Base-by-base conservation (phyloP, 2,888 invertebrate genomes). In the Drosophila ezoana region DNA sequence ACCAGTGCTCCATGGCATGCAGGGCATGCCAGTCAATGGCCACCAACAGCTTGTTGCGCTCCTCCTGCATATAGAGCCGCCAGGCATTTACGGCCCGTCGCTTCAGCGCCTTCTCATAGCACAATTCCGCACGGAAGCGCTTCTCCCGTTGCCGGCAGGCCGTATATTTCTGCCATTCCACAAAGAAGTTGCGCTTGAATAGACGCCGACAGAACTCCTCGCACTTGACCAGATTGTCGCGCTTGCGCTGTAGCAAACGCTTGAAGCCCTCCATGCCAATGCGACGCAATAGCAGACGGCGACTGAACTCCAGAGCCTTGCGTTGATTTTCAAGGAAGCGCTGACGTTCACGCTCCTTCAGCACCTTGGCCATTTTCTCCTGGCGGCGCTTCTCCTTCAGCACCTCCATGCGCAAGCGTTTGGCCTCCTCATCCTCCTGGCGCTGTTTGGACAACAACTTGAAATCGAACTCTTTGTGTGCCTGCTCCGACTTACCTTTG, bases 1-100 rank as follows among this genome's bases (percentile, higher is more conserved):
- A 94, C 49, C 92, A 92, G 43, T 92, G 83, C 52, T 94, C 93
- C 47, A 93, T 92, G n/a, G 95, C 83, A 75, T 93, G 94, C 60
- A 95, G 92, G 68, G 96, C 95, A 77, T 94, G 94, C 91, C 95
- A 95, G 90, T 96, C 96, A 59, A 94, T 93, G 3, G 96, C 96
- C 1, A 95, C 95, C 92, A 95, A 95, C 82, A 93, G 92, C 89
- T 95, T 94, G 72, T 94, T 92, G 40, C 87, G 87, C 54, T 91
- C 90, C 38, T 85, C 57, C 35, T 76, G 60, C 9, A 89, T 62
- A 63, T 90, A 91, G 2, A 40, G 5, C 79, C 92, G 91, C 93
- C 95, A 95, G 6, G 89, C 88, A 8, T 82, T 60, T 2, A 95
- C 93, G 9, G 87, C 87, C 75, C 90, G 93, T 33, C 90, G 91